These are phyloP conservation scores for Hemibagrus wyckioides DNA, from an alignment of 2,113 vertebrate genomes.

Conservation along the genomic window DNA sequence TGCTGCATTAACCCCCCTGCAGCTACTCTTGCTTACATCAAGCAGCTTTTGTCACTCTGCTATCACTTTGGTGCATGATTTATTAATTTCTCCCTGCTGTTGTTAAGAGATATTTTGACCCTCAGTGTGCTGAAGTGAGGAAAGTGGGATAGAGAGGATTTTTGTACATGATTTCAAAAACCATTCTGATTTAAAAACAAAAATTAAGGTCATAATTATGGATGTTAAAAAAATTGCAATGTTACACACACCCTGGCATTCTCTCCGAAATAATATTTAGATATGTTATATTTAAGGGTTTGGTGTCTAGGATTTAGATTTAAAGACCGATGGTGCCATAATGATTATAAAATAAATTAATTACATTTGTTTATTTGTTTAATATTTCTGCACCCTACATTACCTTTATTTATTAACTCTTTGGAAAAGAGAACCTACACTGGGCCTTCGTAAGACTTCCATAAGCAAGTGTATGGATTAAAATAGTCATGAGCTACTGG, in stretches of 20 bases:
- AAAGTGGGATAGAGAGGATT: background rate
- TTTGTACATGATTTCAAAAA: background rate
- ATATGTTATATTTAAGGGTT: background rate
- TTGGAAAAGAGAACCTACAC: background rate
- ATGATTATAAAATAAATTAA: background rate
- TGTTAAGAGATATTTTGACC: constrained; percentile 22
- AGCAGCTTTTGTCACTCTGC: constrained; percentile 41
- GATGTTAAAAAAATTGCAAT: background rate
- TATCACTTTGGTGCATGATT: constrained; percentile 45
- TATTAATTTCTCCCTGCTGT: constrained; percentile 47
- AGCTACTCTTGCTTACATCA: constrained; percentile 24
- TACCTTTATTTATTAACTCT: background rate
- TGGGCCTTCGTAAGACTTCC: background rate
- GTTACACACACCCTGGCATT: background rate
- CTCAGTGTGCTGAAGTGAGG: background rate
- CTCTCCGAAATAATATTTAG: background rate
- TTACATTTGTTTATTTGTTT: background rate
- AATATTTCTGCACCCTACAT: background rate
- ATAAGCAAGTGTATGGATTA: background rate
- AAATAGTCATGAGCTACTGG: background rate
- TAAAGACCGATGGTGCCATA: background rate
- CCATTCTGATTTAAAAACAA: background rate
- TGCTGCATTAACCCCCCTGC: constrained; percentile 12
- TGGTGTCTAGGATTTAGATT: background rate
- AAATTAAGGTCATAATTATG: background rate